Percentiles rank a stretch among this genome's conserved stretches.
phyloP scores from a whole-genome alignment of 23 tunicate genomes.

The Diplosoma virens region DNA sequence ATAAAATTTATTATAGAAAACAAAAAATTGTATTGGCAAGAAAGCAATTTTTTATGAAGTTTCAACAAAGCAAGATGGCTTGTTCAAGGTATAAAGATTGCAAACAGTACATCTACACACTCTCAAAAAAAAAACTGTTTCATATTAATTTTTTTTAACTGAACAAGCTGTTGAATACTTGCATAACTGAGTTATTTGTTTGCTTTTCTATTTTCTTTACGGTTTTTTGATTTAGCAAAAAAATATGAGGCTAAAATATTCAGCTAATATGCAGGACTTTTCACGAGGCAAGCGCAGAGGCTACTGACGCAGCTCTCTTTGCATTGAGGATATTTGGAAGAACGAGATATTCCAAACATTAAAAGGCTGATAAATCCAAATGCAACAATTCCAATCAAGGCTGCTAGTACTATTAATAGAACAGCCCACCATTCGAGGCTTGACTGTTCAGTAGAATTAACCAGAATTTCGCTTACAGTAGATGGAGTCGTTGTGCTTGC shows the following conservation, averaged over 20 bases:
- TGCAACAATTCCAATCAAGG: neutral
- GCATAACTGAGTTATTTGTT: no score
- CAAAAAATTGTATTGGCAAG: no score
- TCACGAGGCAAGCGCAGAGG: neutral
- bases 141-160: no score
- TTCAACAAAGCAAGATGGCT: no score
- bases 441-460: neutral
- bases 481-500: conserved; percentile 1
- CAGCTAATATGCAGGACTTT: conserved; percentile 3
- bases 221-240: neutral
- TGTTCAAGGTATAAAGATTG: no score
- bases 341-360: conserved; percentile 8
- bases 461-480: no score
- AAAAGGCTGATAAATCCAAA: neutral
- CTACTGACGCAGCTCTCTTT: neutral
- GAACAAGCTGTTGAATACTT: no score
- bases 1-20: no score
- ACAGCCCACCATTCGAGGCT: conserved; percentile 1
- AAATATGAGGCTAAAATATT: neutral
- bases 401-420: neutral
- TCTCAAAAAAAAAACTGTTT: no score
- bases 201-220: no score
- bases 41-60: no score
- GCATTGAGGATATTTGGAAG: conserved; percentile 2
- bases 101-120: no score